Base-by-base conservation (phyloP, 1,140 invertebrate species). In the Brachionus koreanus region DNA sequence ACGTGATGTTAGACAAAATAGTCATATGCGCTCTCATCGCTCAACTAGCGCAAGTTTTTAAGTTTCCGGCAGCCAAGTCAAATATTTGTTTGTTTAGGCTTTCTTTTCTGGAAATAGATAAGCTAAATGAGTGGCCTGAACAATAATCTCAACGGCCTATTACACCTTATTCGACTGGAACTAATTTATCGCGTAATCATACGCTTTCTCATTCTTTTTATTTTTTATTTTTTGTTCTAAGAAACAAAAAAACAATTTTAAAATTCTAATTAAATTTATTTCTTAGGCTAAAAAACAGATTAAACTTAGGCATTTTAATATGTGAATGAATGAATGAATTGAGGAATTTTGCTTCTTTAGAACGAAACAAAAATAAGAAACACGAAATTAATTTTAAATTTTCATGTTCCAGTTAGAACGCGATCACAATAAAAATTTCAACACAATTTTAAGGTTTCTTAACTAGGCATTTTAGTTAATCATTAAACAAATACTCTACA, bases 231-330 rank as follows among this genome's bases (percentile, higher is more conserved):
- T 25, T 63, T 63, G 16, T 63, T 63, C 19, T 12, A 63, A 39
- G 16, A 39, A 39, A 39, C 16, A 69, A 69, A 19, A 69, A 37
- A 69, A 69, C 6, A 23, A 16, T 19, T 69, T 69, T 69, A 39
- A n/a, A 69, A 69, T 69, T 69, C 65, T 69, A 69, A 69, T 69
- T 69, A 69, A 69, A 69, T 29, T 65, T 69, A 69, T 37, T 69
- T 69, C 65, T 69, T 16, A 69, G 65, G 65, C 65, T 69, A 69
- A 33, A 69, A 19, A 57, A 57, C n/a, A 57, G 49, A 57, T 57
- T 57, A 57, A 57, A 57, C 19, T 57, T 25, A 19, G 49, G 49
- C 43, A 49, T 49, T 49, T 49, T 16, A 6, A n/a, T 49, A 49
- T 49, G 29, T 29, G 29, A 29, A 29, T 29, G 29, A 29, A 29